Evolutionary conservation across 1,140 invertebrate species (phyloP).

Genomic region (Oryzaephilus surinamensis): DNA sequence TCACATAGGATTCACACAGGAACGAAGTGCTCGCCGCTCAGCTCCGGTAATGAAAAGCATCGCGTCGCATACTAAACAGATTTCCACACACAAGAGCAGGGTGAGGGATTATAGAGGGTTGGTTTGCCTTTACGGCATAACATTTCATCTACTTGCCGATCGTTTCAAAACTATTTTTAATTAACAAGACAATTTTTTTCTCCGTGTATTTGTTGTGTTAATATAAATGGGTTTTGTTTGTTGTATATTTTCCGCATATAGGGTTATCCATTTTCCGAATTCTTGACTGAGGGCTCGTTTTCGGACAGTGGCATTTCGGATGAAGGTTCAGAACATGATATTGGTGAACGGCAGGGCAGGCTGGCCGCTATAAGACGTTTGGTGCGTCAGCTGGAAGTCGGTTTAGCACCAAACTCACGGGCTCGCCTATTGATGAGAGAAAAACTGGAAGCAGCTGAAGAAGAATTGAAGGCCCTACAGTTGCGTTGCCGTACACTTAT

Average conservation of each 20-base stretch:
- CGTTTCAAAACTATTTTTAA: no score
- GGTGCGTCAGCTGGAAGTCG: slow-evolving; percentile 53
- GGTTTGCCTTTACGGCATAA: no score
- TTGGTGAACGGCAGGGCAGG: slow-evolving; percentile 60
- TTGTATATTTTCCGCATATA: slow-evolving; percentile 5
- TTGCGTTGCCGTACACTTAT: slow-evolving; percentile 66
- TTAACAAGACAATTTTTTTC: no score
- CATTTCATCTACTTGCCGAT: no score
- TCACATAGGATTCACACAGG: slow-evolving; percentile 24
- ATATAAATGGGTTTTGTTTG: not conserved
- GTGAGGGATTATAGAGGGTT: no score
- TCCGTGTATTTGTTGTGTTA: not conserved
- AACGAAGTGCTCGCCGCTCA: slow-evolving; percentile 29
- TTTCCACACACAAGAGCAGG: slow-evolving; percentile 11
- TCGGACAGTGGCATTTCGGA: slow-evolving; percentile 69
- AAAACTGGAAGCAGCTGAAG: slow-evolving; percentile 67
- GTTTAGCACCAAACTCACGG: slow-evolving; percentile 52
- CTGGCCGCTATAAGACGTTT: slow-evolving; percentile 53
- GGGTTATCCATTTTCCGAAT: slow-evolving; percentile 25
- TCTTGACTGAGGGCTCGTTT: slow-evolving; percentile 45
- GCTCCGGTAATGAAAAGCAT: slow-evolving; percentile 37
- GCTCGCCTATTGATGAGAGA: slow-evolving; percentile 49
- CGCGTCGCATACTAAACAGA: slow-evolving; percentile 35
- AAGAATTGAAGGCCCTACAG: slow-evolving; percentile 64
- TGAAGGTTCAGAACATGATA: slow-evolving; percentile 61